Percentiles rank a stretch among this genome's conserved stretches.
phyloP scores from a whole-genome alignment of 2,113 vertebrate species.

The Nothobranchius furzeri region DNA sequence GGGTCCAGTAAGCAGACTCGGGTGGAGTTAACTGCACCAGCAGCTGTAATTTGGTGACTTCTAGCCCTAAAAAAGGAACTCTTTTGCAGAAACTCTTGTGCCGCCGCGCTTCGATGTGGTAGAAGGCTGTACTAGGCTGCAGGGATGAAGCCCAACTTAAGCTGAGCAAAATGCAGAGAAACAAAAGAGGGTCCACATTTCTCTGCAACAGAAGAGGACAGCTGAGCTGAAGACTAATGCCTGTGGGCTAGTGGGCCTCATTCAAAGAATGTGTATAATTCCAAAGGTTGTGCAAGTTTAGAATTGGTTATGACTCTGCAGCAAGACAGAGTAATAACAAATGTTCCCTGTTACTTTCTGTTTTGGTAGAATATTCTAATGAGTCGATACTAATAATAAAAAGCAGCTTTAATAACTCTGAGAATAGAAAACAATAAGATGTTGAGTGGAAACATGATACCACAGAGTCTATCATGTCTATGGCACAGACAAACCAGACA shows the following conservation, averaged over 20 bases:
- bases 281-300: conserved; percentile 17
- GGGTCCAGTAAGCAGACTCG: conserved; percentile 66
- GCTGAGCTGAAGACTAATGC: conserved; percentile 21
- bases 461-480: background rate
- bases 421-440: background rate
- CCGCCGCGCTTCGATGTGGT: conserved; percentile 78
- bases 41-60: conserved; percentile 83
- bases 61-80: conserved; percentile 79
- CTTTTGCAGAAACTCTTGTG: conserved; percentile 70
- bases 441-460: background rate
- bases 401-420: background rate
- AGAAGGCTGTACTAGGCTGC: conserved; percentile 45
- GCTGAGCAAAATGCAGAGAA: conserved; percentile 28
- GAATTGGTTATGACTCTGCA: conserved; percentile 29
- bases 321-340: too few relatives aligned
- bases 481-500: background rate
- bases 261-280: conserved; percentile 30
- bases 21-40: conserved; percentile 76
- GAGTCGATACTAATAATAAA: background rate
- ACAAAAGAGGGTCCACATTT: background rate
- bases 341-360: too few relatives aligned
- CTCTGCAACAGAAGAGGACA: conserved; percentile 12
- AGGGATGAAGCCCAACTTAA: conserved; percentile 40
- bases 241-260: conserved; percentile 35
- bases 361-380: background rate